A percentile compares a stretch with the other conserved stretches of the same genome.
Evolutionary conservation across 2,113 vertebrate genomes (phyloP).

Genomic region (Scytalopus superciliaris): DNA sequence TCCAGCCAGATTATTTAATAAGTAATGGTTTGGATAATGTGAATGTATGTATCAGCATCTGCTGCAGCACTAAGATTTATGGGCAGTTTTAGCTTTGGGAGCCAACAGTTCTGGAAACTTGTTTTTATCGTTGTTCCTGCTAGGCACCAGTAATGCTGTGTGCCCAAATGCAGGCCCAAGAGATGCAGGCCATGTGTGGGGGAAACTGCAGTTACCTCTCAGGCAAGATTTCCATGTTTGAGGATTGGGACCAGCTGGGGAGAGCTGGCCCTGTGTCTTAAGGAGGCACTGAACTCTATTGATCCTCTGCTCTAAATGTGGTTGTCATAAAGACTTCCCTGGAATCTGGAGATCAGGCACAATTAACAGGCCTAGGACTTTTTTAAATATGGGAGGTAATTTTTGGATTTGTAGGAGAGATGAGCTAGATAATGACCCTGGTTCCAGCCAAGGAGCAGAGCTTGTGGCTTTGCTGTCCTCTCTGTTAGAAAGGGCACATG

Average conservation of each 20-base stretch:
- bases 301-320: neutral
- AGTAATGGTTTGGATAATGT: neutral
- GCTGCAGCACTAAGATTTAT: neutral
- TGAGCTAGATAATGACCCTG: neutral
- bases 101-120: neutral
- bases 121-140: neutral
- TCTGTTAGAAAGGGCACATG: neutral
- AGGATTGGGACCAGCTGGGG: neutral
- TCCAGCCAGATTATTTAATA: neutral
- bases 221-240: neutral
- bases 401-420: neutral
- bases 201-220: accelerated
- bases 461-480: neutral
- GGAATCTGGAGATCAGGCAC: neutral
- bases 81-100: neutral
- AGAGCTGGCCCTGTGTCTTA: neutral
- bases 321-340: neutral
- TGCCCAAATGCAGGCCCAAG: neutral
- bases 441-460: neutral
- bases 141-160: neutral
- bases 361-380: neutral
- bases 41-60: neutral
- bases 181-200: neutral
- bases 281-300: neutral
- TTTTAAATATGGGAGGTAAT: neutral